Base-by-base conservation (phyloP, 2,113 vertebrate species). In the Ciconia stormi region DNA sequence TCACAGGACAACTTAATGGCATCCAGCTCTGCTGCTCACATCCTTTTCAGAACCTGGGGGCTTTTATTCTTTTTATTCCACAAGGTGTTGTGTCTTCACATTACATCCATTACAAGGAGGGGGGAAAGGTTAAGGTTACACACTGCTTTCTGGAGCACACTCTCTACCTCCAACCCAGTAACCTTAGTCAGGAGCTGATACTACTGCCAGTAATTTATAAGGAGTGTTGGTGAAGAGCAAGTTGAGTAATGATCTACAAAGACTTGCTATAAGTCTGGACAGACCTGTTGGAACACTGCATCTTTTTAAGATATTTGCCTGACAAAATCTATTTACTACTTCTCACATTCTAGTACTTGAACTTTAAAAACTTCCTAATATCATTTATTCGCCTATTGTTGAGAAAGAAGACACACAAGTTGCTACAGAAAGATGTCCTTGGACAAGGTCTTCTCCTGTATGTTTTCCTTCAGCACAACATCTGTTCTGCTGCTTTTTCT, bases 131-230 rank as follows among this genome's bases (percentile, higher is more conserved):
- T 30, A 32, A 13, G 20, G 42, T 13, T 7, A 42, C 21, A 26
- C 32, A 26, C 63, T 46, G 53, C 44, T 32, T 61, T 40, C 62
- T 69, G 44, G 19, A 50, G 56, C 16, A 36, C 6, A 13, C 44
- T 23, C 38, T 66, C n/a, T 20, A 79, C 29, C 69, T 78, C 52
- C 32, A 78, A 16, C 27, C 16, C 25, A 65, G 40, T 7, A 67
- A 14, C 44, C 29, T 25, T 5, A 21, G 26, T 18, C 3, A 2
- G 70, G n/a, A 74, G 65, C 13, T 4, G 13, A 12, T 11, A 40
- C 6, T 7, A 40, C 6, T 1, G 0, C 22, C 50, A 83, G 46
- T 26, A 9, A 19, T 26, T 61, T 55, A 0, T 21, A 22, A 73
- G 71, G 25, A 65, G 20, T 6, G 0, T 1, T 67, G 40, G 16